Base-by-base conservation (phyloP, 2,888 invertebrate genomes). In the Neocrepidodera transversa region DNA sequence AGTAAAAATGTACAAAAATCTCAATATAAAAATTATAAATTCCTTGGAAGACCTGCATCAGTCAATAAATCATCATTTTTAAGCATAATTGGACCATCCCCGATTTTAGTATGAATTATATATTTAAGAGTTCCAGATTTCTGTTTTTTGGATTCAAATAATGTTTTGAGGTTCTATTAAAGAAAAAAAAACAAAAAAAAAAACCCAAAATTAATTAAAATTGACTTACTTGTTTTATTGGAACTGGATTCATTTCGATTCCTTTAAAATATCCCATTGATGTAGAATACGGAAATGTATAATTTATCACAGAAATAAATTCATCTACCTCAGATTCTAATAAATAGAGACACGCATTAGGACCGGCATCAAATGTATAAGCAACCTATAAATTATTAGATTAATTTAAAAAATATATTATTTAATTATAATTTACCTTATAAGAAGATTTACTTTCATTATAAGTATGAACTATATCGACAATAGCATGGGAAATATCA, bases 361-460 rank as follows among this genome's bases (percentile, higher is more conserved):
- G 93, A 3, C 99, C 99, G 53, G 99, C 99, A 85, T 99, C 99
- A 82, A 95, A 99, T 11, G 98, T 97, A 77, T 99, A 99, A 0
- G 96, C 95, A 5, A 94, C 85, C 87, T 88, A 71, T 49, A 78
- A 77, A 47, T 11, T 32, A 38, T 30, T 26, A 14, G 3, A 17
- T 13, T n/a, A 11, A 26, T 48, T 52, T 17, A n/a, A 5, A 23
- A 23, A 23, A 23, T 23, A 6, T 23, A 23, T 23, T 32, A 6
- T 32, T 45, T 26, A 50, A 18, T 20, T 35, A 13, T 32, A 30
- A 58, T 60, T 71, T 76, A 87, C 90, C 80, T 87, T 90, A 13
- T 81, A 78, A 62, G 81, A 77, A n/a, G 87, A 86, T 71, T 81
- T 83, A 18, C 82, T 78, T 38, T 85, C 81, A 79, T 99, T 99